Base-by-base conservation (phyloP, 2,113 vertebrate genomes). In the Anhinga anhinga region DNA sequence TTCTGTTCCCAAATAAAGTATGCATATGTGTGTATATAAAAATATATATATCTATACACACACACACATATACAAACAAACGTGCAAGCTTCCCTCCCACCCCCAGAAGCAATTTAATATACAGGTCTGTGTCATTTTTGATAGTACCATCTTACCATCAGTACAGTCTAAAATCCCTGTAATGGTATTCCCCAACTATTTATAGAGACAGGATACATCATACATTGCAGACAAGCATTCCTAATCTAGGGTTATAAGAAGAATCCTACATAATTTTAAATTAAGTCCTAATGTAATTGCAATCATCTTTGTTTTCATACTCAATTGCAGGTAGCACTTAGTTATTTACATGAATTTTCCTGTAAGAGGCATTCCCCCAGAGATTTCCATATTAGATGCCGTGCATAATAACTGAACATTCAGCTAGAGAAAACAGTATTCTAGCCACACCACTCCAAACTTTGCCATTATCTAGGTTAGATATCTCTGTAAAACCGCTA, bases 171-270 rank as follows among this genome's bases (percentile, higher is more conserved):
- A 94, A 97, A 89, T 95, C 84, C 86, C 92, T 97, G 93, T 92
- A 96, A 96, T 97, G 96, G 97, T 95, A 97, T 97, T 97, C 95
- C 95, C 96, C 94, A 97, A 94, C 96, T 97, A 95, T 97, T 98
- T 96, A 97, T 97, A 98, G 90, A 96, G 95, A 59, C 71, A 80
- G 90, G 90, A 95, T 81, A 86, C 86, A 96, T 77, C 86, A 95
- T 53, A 94, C 77, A 59, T 78, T 83, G 55, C 58, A 88, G 80
- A 61, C 78, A 95, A 22, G 7, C 55, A 67, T 90, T 95, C 84
- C 86, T 84, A 87, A 88, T 78, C 65, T 53, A 72, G 82, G 82
- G 47, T 70, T 88, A 63, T 70, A 95, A 87, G 73, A 83, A 90
- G 69, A 86, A 71, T 32, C 63, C 59, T 34, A 82, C 61, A 40